Evolutionary conservation across 2,888 invertebrate species (phyloP).

Genomic region (Azorinus chamasolen): DNA sequence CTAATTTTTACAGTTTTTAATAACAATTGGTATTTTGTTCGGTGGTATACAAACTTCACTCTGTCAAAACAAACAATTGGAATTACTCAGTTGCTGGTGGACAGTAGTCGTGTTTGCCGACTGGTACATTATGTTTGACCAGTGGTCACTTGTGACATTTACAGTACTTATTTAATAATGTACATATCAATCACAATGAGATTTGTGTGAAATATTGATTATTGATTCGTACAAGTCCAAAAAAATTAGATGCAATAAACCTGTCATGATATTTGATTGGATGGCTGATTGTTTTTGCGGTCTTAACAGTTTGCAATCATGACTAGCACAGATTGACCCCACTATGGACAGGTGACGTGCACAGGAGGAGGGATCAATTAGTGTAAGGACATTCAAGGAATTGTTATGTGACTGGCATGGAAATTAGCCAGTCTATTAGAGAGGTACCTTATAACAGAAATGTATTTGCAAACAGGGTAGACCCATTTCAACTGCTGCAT

Average conservation of each 20-base stretch:
- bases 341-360: no score
- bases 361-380: no score
- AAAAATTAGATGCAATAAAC: constrained; percentile 7
- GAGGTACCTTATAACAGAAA: no score
- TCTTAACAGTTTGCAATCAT: no score
- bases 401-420: no score
- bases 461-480: no score
- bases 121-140: constrained; percentile 10
- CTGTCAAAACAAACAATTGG: neutral
- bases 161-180: constrained; percentile 2
- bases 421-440: no score
- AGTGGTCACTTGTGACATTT: constrained; percentile 20
- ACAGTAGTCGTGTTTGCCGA: neutral
- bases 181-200: constrained; percentile 4
- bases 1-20: constrained; percentile 27
- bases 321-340: no score
- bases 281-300: no score
- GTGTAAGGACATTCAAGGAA: no score
- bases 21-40: constrained; percentile 33
- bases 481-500: no score
- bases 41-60: constrained; percentile 15
- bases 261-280: constrained; percentile 15
- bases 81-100: neutral
- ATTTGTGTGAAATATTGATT: constrained; percentile 31
- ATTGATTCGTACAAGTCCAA: constrained; percentile 19